Percentiles rank a stretch among this genome's conserved stretches.
These are phyloP conservation scores for Schizothorax lantsangensis DNA, from an alignment of 2,797 vertebrate species.

Conservation along the genomic window DNA sequence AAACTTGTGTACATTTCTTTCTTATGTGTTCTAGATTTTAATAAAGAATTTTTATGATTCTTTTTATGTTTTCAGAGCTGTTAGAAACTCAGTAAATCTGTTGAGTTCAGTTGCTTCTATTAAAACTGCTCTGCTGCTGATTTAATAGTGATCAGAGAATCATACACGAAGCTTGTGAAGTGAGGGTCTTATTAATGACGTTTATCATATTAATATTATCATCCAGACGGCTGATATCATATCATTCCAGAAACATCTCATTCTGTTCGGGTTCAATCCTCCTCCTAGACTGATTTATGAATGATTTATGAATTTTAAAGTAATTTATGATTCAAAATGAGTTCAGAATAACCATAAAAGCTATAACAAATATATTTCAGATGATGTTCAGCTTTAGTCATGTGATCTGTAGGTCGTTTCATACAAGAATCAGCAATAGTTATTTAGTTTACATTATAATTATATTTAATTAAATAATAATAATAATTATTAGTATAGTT, in stretches of 20 bases:
- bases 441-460: neutral
- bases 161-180: neutral
- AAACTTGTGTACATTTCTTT: neutral
- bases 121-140: neutral
- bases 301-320: neutral
- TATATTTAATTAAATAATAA: neutral
- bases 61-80: neutral
- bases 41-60: neutral
- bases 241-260: neutral
- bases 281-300: neutral
- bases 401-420: neutral
- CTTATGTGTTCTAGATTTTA: neutral
- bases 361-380: neutral
- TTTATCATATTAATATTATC: conserved; percentile 28
- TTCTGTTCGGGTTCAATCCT: neutral
- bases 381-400: neutral
- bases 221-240: neutral
- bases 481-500: neutral
- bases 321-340: neutral
- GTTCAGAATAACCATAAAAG: neutral
- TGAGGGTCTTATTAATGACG: neutral
- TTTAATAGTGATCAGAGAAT: neutral
- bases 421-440: neutral
- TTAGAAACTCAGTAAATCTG: neutral
- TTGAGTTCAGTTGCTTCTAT: neutral